Base-by-base conservation (phyloP, 1,140 invertebrate genomes). In the Probaryconus sp. region DNA sequence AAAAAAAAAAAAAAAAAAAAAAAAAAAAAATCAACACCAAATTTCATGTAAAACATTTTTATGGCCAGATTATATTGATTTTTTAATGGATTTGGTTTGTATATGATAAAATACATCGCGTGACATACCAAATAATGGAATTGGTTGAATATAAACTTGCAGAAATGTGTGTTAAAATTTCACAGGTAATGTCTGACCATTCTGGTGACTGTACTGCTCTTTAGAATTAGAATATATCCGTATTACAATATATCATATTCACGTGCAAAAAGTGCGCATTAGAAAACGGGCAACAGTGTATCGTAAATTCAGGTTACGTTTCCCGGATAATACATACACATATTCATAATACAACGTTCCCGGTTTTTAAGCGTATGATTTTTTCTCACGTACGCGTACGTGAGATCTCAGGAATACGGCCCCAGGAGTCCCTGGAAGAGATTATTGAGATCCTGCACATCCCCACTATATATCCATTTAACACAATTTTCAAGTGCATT, bases 241-340 rank as follows among this genome's bases (percentile, higher is more conserved):
- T 6, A 43, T 42, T 42, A 63, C 64, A 64, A 72, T 72, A 65
- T 60, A 65, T 72, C 53, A 42, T 20, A 45, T 53, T 30, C 47
- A 40, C 60, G 47, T 38, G 31, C 30, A 73, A 73, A 65, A 73
- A 26, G 2, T 14, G 6, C 4, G 26, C 26, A 55, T 73, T 73
- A 73, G 48, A 61, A 65, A 73, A 65, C 43, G 51, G 37, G 14
- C 3, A 28, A 58, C 14, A 24, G 26, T 11, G 48, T 60, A 72
- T 73, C 61, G 61, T 73, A 73, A 65, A 73, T 73, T 73, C 69
- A 67, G 47, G 69, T 61, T 73, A 73, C 61, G 69, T 73, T 60
- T 72, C 69, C 18, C 47, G 53, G 51, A 65, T 72, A 72, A 72
- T 72, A 51, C 51, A 72, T 60, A 64, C 68, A 58, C 51, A 53